Evolutionary conservation across 1,140 invertebrate species (phyloP).

Genomic region (Popillia japonica): DNA sequence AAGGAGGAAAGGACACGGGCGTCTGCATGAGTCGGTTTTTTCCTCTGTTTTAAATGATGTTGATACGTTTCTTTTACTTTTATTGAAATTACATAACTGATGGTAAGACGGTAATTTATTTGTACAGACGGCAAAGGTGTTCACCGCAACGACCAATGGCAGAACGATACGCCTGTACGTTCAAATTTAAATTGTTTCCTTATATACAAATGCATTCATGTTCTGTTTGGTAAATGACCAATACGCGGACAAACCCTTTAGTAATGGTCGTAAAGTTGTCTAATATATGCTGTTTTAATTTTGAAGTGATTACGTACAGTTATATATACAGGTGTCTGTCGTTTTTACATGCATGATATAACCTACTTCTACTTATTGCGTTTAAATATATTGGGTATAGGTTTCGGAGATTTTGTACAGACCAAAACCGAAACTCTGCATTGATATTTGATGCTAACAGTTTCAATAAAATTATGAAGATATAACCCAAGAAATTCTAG

Average conservation of each 20-base stretch:
- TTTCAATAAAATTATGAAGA: no score
- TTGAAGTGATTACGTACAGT: not conserved
- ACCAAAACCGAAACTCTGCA: no score
- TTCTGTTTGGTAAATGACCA: not conserved
- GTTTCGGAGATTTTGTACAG: no score
- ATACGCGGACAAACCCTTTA: not conserved
- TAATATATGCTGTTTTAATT: constrained; percentile 14
- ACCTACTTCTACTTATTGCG: no score
- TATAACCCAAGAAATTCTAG: no score
- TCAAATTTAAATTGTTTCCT: constrained; percentile 41
- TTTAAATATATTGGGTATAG: no score
- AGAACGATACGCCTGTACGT: not conserved
- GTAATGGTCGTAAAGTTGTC: constrained; percentile 3
- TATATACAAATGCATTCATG: not conserved
- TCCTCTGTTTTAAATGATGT: not conserved
- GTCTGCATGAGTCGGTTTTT: not conserved
- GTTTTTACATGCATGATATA: no score
- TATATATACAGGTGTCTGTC: no score
- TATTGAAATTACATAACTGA: constrained; percentile 37
- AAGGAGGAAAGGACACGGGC: not conserved
- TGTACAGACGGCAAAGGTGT: constrained; percentile 41
- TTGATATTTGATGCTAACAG: no score
- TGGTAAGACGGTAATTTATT: constrained; percentile 38
- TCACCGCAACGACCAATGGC: constrained; percentile 21
- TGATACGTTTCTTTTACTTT: constrained; percentile 37